Conservation (phyloP, 1,140 invertebrate species). For the Propsilocerus akamusi region DNA sequence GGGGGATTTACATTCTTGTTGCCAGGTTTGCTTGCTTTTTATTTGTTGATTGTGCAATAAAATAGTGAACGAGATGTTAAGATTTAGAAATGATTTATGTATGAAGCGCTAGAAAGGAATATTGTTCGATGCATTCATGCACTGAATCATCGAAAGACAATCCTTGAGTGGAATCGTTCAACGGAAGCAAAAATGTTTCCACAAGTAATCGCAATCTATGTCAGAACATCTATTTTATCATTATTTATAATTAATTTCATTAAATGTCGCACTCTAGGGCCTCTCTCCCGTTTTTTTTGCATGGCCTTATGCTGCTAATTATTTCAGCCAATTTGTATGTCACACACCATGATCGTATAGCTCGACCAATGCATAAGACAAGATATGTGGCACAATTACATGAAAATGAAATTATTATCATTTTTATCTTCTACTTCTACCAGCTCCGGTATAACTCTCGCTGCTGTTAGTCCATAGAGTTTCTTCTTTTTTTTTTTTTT, state of each 20-base stretch:
- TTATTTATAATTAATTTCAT: conserved; percentile 1
- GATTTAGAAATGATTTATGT: no score
- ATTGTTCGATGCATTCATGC: no score
- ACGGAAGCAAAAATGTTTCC: no score
- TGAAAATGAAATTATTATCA: conserved; percentile 4
- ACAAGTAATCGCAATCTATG: neutral
- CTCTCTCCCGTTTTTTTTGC: neutral
- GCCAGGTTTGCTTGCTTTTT: no score
- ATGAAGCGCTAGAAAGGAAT: no score
- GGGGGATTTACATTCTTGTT: no score
- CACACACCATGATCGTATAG: neutral
- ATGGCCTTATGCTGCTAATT: neutral
- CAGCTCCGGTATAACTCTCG: no score
- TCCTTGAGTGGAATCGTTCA: no score
- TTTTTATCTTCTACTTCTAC: neutral
- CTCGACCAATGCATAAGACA: neutral
- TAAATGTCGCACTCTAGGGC: neutral
- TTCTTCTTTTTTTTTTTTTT: neutral
- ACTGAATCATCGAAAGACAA: no score
- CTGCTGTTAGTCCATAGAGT: neutral
- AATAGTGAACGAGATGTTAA: no score
- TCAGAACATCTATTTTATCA: neutral
- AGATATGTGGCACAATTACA: neutral
- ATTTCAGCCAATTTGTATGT: neutral
- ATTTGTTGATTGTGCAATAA: no score